Percentiles rank a stretch among this genome's conserved stretches.
Conservation (phyloP, 2,113 vertebrate genomes). For the Protobothrops mucrosquamatus region DNA sequence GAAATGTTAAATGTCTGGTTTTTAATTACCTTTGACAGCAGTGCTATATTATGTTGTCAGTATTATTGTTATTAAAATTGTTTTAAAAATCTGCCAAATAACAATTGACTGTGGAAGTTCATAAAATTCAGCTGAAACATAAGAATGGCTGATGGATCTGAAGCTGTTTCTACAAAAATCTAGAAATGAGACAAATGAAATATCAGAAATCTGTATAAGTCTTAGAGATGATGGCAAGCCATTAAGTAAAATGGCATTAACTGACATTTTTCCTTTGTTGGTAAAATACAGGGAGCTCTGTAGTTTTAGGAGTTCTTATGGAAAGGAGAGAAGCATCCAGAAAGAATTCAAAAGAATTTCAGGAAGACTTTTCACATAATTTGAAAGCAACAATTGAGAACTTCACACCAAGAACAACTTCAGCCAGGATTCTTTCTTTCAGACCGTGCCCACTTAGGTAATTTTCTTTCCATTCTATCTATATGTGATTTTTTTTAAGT, state of each 20-base stretch:
- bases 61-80: background rate
- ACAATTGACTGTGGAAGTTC: background rate
- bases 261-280: background rate
- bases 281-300: background rate
- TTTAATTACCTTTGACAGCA: background rate
- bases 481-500: background rate
- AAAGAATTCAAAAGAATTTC: background rate
- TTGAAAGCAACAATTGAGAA: background rate
- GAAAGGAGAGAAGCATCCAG: background rate
- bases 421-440: background rate
- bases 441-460: background rate
- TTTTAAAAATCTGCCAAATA: background rate
- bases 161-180: background rate
- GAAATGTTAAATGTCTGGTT: background rate
- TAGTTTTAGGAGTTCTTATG: background rate
- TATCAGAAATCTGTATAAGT: background rate
- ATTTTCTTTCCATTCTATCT: slow-evolving; percentile 27
- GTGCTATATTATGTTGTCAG: background rate
- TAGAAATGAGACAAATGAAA: background rate
- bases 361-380: background rate
- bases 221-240: background rate
- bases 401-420: background rate
- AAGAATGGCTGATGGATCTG: background rate
- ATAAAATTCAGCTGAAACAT: background rate
- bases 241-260: background rate